A percentile compares a stretch with the other conserved stretches of the same genome.
Conservation (phyloP, 2,113 vertebrate genomes). For the Pseudorhombus dupliciocellatus region DNA sequence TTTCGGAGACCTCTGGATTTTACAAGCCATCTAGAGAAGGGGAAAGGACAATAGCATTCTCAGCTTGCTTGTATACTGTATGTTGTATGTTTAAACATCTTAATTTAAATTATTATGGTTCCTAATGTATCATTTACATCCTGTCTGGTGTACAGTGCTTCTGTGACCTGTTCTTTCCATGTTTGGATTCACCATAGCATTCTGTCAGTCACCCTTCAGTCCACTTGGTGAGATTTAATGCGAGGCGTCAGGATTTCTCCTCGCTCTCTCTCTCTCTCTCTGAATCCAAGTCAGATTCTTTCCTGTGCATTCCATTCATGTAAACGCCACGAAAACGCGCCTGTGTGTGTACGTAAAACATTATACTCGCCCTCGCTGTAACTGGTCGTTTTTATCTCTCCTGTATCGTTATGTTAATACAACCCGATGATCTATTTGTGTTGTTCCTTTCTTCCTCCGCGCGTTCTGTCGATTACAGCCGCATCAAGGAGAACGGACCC, state of each 20-base stretch:
- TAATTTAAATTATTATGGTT: constrained; percentile 79
- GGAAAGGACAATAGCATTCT: constrained; percentile 47
- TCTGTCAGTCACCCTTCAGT: constrained; percentile 38
- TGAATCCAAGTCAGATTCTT: constrained; percentile 26
- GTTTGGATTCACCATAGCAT: constrained; percentile 29
- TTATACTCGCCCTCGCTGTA: constrained; percentile 50
- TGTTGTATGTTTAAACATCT: constrained; percentile 69
- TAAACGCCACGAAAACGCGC: constrained; percentile 33
- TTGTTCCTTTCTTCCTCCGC: constrained; percentile 30
- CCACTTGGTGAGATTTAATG: constrained; percentile 37
- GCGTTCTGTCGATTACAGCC: constrained; percentile 33
- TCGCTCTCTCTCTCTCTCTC: constrained; percentile 40
- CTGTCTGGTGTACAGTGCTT: constrained; percentile 56
- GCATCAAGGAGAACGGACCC: constrained; percentile 4
- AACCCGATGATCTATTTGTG: constrained; percentile 33
- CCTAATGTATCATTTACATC: constrained; percentile 52
- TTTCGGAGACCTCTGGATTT: constrained; percentile 48
- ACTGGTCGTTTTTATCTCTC: constrained; percentile 41
- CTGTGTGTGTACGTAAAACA: constrained; percentile 38
- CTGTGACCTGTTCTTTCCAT: constrained; percentile 49
- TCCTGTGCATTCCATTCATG: constrained; percentile 41
- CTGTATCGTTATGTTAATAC: constrained; percentile 50
- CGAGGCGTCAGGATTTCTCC: constrained; percentile 28
- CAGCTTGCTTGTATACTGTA: constrained; percentile 39
- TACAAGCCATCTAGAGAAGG: constrained; percentile 60